phyloP scores from a whole-genome alignment of 2,888 invertebrate species.

The Plagodis dolabraria region DNA sequence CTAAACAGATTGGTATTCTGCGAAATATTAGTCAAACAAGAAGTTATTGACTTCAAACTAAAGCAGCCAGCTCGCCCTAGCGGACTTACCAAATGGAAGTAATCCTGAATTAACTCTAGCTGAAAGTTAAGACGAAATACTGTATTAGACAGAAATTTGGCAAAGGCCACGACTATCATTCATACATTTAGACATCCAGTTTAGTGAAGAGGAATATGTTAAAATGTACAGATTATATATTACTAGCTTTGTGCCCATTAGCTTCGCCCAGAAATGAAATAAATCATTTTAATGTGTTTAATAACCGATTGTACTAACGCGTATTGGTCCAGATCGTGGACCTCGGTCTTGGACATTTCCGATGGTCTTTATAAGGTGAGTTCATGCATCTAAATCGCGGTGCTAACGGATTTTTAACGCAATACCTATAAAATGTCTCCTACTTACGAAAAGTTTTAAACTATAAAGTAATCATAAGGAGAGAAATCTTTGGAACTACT shows the following conservation, averaged over 20 bases:
- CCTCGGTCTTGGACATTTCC: too few relatives aligned
- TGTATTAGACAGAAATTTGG: constrained; percentile 4
- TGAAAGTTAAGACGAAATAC: neutral
- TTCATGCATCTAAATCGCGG: too few relatives aligned
- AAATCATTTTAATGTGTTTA: too few relatives aligned
- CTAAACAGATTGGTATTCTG: constrained; percentile 20
- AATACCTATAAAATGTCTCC: too few relatives aligned
- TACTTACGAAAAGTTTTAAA: too few relatives aligned
- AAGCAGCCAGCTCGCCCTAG: neutral
- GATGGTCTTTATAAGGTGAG: too few relatives aligned
- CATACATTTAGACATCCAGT: neutral
- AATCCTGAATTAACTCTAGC: neutral
- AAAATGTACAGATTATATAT: too few relatives aligned
- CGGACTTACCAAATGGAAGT: neutral
- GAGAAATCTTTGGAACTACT: too few relatives aligned
- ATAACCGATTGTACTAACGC: too few relatives aligned
- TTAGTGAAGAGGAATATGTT: neutral
- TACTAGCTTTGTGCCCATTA: neutral
- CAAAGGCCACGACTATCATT: constrained; percentile 6
- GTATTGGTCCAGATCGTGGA: too few relatives aligned
- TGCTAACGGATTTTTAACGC: too few relatives aligned
- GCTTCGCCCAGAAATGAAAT: neutral
- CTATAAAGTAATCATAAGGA: too few relatives aligned
- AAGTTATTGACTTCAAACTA: constrained; percentile 19
- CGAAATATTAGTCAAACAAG: constrained; percentile 12